Evolutionary conservation across 2,797 vertebrate species (phyloP), one percentile per base, ranked within the genome.

Genomic region (Acrossocheilus fasciatus): DNA sequence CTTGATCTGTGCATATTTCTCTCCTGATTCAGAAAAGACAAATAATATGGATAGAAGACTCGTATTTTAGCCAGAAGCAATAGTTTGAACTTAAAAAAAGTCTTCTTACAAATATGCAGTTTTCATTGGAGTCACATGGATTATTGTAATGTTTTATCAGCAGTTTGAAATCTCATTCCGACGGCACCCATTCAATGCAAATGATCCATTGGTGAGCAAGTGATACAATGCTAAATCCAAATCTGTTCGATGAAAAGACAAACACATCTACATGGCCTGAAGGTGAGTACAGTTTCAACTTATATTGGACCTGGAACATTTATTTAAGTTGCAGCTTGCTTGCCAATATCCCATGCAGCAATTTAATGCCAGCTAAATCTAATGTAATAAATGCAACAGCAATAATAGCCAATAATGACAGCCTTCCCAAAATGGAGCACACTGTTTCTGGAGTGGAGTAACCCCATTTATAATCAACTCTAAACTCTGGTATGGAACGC

Each of bases 401-500:
- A 36, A 36, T 68, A 36, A 68, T 34, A 36, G 30, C 30, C 30
- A 36, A 36, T 68, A 34, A 68, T 15, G 17, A 68, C 64, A 36
- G 64, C 7, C 64, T 68, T 3, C 64, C 15, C 39, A 70, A 70
- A 70, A 70, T 23, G 1, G 36, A 70, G 20, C 20, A 23, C 39
- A n/a, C 23, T 45, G 69, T 70, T 70, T 70, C 10, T n/a, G n/a
- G 70, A 73, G 70, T 73, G 70, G 41, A 73, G 14, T 15, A 47
- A 23, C 12, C 23, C 41, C 41, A n/a, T 47, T 26, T 45, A 47
- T 23, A 73, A 73, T 73, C 41, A 15, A 26, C 41, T 73, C 12
- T 14, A 45, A 73, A 73, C 41, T 47, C 23, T 17, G 23, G 43
- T 73, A 26, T 47, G n/a, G n/a, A 30, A 73, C 23, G 6, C 70